phyloP scores from a whole-genome alignment of 2,113 vertebrate species.

The Abramis brama region DNA sequence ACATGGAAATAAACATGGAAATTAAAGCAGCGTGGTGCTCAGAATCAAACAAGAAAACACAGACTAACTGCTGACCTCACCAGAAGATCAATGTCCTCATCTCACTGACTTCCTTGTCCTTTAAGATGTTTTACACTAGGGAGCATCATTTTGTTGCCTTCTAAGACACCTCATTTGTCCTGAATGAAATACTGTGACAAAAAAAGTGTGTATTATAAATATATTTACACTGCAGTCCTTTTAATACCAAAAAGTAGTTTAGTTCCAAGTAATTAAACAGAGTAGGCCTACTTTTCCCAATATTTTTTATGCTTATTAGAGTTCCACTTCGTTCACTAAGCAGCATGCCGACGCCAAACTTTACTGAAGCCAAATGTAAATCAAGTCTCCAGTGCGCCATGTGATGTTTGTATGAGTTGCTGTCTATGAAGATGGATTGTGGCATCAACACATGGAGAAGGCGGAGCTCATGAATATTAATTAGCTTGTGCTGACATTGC shows the following conservation, averaged over 20 bases:
- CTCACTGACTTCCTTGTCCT: constrained; percentile 21
- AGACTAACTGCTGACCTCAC: background rate
- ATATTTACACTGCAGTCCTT: background rate
- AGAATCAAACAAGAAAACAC: background rate
- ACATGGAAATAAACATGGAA: background rate
- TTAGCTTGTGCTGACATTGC: background rate
- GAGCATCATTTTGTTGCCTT: no score
- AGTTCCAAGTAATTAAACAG: background rate
- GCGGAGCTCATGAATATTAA: constrained; percentile 23
- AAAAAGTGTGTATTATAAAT: background rate
- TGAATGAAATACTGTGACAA: background rate
- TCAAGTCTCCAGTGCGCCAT: background rate
- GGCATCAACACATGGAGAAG: constrained; percentile 6
- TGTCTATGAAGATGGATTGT: background rate
- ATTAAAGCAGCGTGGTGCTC: background rate
- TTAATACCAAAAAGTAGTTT: background rate
- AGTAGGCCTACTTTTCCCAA: background rate
- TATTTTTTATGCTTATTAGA: background rate
- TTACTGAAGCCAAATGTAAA: background rate
- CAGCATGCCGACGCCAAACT: background rate
- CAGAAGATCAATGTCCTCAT: constrained; percentile 34
- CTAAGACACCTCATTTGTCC: background rate
- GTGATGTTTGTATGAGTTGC: background rate
- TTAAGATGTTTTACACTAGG: background rate
- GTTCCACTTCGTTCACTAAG: no score